Conservation (phyloP, 2,797 vertebrate species). For the Sebastolobus alascanus region DNA sequence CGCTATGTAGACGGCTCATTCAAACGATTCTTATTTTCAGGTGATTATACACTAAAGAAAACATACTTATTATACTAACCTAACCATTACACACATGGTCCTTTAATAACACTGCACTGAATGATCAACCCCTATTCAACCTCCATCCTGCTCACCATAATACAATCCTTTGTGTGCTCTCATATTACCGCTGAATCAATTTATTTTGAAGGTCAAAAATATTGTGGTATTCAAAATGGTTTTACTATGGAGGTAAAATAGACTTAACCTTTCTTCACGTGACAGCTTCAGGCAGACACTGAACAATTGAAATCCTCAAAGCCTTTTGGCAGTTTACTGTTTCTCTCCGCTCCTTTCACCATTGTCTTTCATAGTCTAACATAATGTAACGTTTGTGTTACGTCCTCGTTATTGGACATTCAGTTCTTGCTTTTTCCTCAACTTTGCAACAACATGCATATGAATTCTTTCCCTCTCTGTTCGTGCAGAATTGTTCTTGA, state of each 20-base stretch:
- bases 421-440: background rate
- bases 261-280: background rate
- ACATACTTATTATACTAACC: background rate
- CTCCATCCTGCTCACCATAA: conserved; percentile 14
- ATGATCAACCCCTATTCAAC: conserved; percentile 20
- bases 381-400: background rate
- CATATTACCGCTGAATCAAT: conserved; percentile 33
- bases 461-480: background rate
- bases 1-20: no score
- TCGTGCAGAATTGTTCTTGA: conserved; percentile 2
- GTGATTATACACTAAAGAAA: no score
- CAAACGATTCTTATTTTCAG: background rate
- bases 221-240: conserved; percentile 27
- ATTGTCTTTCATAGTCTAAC: background rate
- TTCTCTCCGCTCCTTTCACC: background rate
- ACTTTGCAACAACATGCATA: background rate
- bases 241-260: conserved; percentile 13
- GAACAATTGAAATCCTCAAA: conserved; percentile 7
- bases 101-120: background rate
- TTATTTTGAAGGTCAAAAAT: conserved; percentile 45
- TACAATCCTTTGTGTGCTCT: conserved; percentile 28
- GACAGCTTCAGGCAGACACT: background rate
- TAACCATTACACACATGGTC: background rate
- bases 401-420: conserved; percentile 9
- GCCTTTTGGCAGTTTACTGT: conserved; percentile 9